Conservation (phyloP, 2,113 vertebrate species). For the Hyperopisus bebe region DNA sequence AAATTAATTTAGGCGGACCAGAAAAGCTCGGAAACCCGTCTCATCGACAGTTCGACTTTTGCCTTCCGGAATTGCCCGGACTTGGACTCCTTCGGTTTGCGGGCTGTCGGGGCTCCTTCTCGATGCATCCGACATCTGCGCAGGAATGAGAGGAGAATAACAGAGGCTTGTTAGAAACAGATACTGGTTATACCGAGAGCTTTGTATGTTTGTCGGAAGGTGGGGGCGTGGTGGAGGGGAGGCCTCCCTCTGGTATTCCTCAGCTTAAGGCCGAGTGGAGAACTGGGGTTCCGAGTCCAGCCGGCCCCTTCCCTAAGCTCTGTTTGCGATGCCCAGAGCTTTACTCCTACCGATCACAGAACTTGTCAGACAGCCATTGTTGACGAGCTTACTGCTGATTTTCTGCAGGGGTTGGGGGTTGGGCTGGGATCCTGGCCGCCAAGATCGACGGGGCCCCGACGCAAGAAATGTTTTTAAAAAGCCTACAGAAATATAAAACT, state of each 20-base stretch:
- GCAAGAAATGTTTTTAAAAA: neutral
- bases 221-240: neutral
- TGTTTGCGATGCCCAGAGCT: neutral
- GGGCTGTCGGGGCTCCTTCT: slow-evolving; percentile 35
- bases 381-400: neutral
- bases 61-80: slow-evolving; percentile 33
- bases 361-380: slow-evolving; percentile 12
- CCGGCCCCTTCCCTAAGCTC: neutral
- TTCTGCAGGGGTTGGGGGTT: neutral
- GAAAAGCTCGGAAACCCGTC: slow-evolving; percentile 33
- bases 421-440: neutral
- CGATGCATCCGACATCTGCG: slow-evolving; percentile 53
- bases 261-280: neutral
- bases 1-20: slow-evolving; percentile 33
- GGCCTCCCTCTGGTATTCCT: neutral
- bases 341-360: neutral
- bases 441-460: neutral
- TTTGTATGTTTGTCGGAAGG: neutral
- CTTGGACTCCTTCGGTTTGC: slow-evolving; percentile 48
- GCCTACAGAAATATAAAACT: neutral
- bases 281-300: neutral
- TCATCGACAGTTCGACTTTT: slow-evolving; percentile 35
- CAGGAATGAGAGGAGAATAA: neutral
- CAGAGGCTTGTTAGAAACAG: neutral
- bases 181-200: neutral